Conservation (phyloP, 2,888 invertebrate genomes). For the Plutella xylostella region DNA sequence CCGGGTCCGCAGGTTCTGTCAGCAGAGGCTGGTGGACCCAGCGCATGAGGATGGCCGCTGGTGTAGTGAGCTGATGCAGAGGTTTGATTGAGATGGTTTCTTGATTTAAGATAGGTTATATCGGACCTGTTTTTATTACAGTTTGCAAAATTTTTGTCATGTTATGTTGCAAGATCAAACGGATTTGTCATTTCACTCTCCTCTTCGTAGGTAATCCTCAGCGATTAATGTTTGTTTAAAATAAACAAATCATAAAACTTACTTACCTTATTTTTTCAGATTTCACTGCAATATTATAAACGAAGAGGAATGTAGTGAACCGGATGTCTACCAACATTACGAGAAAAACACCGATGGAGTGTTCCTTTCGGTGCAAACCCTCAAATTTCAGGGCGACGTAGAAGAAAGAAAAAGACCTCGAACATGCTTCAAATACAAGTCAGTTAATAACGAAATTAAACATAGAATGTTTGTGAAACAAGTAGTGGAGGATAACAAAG, state of each 20-base stretch:
- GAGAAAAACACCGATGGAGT: conserved; percentile 30
- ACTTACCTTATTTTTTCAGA: conserved; percentile 31
- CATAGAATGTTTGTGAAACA: conserved; percentile 60
- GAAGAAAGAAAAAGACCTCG: conserved; percentile 35
- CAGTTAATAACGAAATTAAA: conserved; percentile 28
- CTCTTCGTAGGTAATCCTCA: too few relatives aligned
- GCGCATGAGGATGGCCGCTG: conserved; percentile 47
- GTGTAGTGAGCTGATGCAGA: conserved; percentile 26
- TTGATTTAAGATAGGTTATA: not conserved
- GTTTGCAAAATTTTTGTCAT: too few relatives aligned
- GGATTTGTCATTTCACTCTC: too few relatives aligned
- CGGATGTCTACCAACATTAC: too few relatives aligned
- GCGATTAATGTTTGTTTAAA: too few relatives aligned
- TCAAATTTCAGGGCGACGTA: conserved; percentile 45
- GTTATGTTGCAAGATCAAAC: too few relatives aligned
- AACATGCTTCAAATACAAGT: conserved; percentile 53
- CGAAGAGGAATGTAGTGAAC: too few relatives aligned
- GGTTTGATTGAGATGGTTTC: conserved; percentile 6
- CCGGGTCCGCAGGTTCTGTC: conserved; percentile 42
- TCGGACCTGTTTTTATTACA: too few relatives aligned
- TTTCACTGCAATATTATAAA: conserved; percentile 31
- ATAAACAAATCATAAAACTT: too few relatives aligned
- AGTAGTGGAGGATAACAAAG: conserved; percentile 31
- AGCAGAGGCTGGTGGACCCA: conserved; percentile 50
- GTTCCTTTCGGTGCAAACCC: conserved; percentile 51